Base-by-base conservation (phyloP, 2,113 vertebrate genomes). In the Cygnus atratus region DNA sequence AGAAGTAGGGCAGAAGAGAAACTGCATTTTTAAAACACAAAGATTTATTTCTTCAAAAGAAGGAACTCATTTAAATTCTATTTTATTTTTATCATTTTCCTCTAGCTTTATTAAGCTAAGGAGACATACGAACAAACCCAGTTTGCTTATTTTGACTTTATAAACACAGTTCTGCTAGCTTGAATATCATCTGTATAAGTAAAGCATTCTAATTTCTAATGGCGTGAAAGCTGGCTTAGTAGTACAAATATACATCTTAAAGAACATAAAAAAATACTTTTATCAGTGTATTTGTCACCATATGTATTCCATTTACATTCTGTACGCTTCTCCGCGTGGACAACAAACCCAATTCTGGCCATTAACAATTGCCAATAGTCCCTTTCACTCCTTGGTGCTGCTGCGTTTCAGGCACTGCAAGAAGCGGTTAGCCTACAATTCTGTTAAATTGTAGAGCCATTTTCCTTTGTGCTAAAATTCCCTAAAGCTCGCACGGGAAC, bases 381-480 rank as follows among this genome's bases (percentile, higher is more conserved):
- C 71, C 65, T 46, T 59, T 68, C 37, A 31, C 54, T 90, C 71
- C 15, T 48, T 37, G 57, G 78, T 80, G 85, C 81, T 26, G 15
- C 75, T 83, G 59, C 0, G 2, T 87, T 77, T 93, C 82, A 83
- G 67, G 72, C 76, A 14, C 83, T 55, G 57, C 83, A 54, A 86
- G 59, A 62, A 85, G 61, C 12, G 4, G 46, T 41, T 54, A 72
- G 66, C 41, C 31, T 33, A 33, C 33, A 35, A 84, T 41, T 78
- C 62, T 58, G 82, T 76, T 37, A 87, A 43, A 59, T 13, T n/a
- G 73, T 37, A 88, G 70, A 91, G 76, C 73, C 79, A 35, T 93
- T 91, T 95, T 93, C 84, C 81, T 96, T 96, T 94, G 92, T 90
- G 77, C 71, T 89, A 58, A 31, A 88, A 92, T 55, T 70, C 87